These are phyloP conservation scores for Lithophane semibrunnea DNA, from an alignment of 2,888 invertebrate genomes.

Conservation along the genomic window DNA sequence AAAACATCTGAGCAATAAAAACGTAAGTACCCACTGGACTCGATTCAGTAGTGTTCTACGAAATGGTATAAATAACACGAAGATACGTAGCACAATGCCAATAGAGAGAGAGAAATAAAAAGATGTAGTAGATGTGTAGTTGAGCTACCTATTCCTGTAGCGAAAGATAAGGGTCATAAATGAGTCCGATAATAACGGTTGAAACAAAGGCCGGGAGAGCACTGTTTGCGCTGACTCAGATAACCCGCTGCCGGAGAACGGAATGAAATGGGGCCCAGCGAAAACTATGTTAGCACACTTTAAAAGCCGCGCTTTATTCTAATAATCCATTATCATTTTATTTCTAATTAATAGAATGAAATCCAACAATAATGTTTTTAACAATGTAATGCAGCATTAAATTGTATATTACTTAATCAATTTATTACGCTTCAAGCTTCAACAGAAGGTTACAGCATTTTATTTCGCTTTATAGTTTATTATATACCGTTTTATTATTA, in stretches of 20 bases:
- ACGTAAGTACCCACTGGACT: conserved; percentile 39
- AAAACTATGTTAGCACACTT: conserved; percentile 71
- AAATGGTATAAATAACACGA: conserved; percentile 50
- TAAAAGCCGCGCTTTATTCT: conserved; percentile 59
- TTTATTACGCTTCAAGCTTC: conserved; percentile 13
- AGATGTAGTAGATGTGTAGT: conserved; percentile 50
- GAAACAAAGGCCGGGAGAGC: conserved; percentile 74
- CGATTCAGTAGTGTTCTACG: conserved; percentile 51
- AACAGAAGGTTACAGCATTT: conserved; percentile 33
- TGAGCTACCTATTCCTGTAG: conserved; percentile 64
- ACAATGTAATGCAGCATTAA: conserved; percentile 17
- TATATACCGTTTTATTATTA: conserved; percentile 17
- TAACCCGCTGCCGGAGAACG: conserved; percentile 65
- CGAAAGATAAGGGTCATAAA: conserved; percentile 72
- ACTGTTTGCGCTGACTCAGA: conserved; percentile 80
- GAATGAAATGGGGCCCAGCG: conserved; percentile 69
- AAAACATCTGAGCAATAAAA: conserved; percentile 37
- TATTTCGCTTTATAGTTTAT: conserved; percentile 15
- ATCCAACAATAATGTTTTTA: conserved; percentile 4
- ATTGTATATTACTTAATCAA: conserved; percentile 22
- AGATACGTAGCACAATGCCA: conserved; percentile 39
- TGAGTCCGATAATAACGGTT: conserved; percentile 70
- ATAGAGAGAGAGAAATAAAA: conserved; percentile 59
- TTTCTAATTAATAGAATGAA: neutral
- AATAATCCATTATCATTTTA: conserved; percentile 43